Base-by-base conservation (phyloP, 2,797 vertebrate genomes). In the Ptychobarbus kaznakovi region DNA sequence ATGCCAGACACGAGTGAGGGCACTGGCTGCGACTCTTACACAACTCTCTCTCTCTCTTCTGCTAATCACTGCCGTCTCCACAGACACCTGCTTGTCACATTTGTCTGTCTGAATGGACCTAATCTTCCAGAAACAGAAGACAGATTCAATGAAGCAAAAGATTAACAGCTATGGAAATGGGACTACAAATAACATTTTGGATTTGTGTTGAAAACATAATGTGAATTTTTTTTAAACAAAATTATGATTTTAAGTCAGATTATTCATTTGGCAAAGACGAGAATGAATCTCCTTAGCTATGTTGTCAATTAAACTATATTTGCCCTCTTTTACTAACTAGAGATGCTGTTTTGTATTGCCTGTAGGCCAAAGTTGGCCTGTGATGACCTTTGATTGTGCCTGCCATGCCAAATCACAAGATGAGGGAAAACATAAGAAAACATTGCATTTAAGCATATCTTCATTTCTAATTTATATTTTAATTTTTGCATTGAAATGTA, bases 11-110 rank as follows among this genome's bases (percentile, higher is more conserved):
- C 46, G 25, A 77, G 79, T 42, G 72, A 85, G 74, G 73, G 11
- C 35, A 51, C 49, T 51, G 58, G 11, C 53, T 56, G 44, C 32
- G 4, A 13, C 66, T 11, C 69, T 86, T 87, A 66, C 53, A 12
- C 73, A 85, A 66, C 74, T 42, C n/a, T 46, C 46, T 61, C 46
- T 61, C 40, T 61, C 81, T 70, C 22, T 61, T 8, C 51, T 42
- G 75, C 51, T 77, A 72, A 85, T 85, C 81, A 80, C 82, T 42
- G 40, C 35, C 28, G 46, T 79, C 65, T 46, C 80, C 86, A 65
- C 28, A 10, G 74, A 80, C 82, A 86, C 84, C 83, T 89, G 82
- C 82, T 82, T 80, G 82, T 85, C 82, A 65, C 77, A 76, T 77
- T 86, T 46, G 77, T 79, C 81, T 74, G 78, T 69, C 68, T 40